A percentile compares a stretch with the other conserved stretches of the same genome.
phyloP scores from a whole-genome alignment of 2,888 invertebrate species.

The Leptopilina myrica region DNA sequence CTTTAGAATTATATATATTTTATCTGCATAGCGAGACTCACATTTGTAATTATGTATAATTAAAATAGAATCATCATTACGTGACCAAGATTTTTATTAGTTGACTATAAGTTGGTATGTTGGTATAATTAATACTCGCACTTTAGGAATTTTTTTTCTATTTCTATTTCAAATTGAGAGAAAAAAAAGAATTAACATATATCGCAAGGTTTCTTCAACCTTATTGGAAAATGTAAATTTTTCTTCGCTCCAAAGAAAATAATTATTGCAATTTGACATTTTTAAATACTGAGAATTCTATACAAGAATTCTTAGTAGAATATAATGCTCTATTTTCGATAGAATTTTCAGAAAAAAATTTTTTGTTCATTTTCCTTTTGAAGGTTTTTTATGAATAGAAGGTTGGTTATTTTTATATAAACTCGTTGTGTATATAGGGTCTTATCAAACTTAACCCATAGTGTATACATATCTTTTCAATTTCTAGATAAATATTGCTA shows the following conservation, averaged over 20 bases:
- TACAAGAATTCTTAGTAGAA: no score
- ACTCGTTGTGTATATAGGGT: background rate
- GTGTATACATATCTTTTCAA: background rate
- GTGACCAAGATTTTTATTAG: constrained; percentile 1
- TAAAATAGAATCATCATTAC: constrained; percentile 8
- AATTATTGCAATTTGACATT: no score
- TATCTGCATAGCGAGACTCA: background rate
- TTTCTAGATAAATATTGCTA: constrained; percentile 13
- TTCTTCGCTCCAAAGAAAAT: no score
- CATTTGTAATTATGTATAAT: constrained; percentile 5
- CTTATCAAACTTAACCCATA: background rate
- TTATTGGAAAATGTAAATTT: no score
- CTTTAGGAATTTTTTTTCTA: background rate
- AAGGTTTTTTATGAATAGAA: background rate
- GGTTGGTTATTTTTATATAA: background rate
- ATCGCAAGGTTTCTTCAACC: background rate
- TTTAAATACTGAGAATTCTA: no score
- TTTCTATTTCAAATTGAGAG: no score
- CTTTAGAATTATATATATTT: background rate
- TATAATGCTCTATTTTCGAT: no score
- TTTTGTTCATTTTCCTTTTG: background rate
- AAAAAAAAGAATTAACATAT: background rate
- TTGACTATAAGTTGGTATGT: background rate
- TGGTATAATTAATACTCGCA: background rate
- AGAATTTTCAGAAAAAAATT: no score